Evolutionary conservation across 2,888 invertebrate genomes (phyloP), one percentile per base, ranked within the genome.

Genomic region (Hypolimnas misippus): DNA sequence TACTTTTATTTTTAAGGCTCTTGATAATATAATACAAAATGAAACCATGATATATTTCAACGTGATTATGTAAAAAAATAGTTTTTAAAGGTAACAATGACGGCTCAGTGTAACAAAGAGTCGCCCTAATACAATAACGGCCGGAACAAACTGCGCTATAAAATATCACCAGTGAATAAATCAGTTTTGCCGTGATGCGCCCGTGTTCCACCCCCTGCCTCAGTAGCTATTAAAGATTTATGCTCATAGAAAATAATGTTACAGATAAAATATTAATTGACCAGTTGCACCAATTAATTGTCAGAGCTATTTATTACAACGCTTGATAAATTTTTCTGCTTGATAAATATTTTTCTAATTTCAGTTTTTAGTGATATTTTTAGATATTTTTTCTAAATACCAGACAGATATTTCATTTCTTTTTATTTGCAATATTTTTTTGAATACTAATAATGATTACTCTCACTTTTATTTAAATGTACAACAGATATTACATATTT

Each of bases 121-220:
- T 84, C 87, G 90, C 93, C 92, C 93, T 93, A 93, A 93, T 93
- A 93, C 93, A 93, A 93, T 93, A 93, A 93, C 93, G 92, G 92
- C 89, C 93, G 93, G 93, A 93, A 93, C 93, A 93, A 93, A 93
- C 93, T 92, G 87, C 90, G 92, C 93, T 92, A 93, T 94, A 94
- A 94, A 93, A 93, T 93, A 93, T 93, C 93, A 92, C 93, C 92
- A 92, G 90, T 87, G 92, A 89, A 93, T 93, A 94, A 93, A 93
- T 94, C 94, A 93, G 92, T 84, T 88, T 83, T 81, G 83, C 83
- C 76, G 84, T 82, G 88, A 87, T 83, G 86, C 82, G 78, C 76
- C 62, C 62, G 44, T 58, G 54, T 51, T 51, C 77, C 74, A 73
- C 84, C 82, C 87, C 80, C 82, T 76, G 76, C 82, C 82, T 79